Evolutionary conservation across 1,140 invertebrate species (phyloP), one percentile per base, ranked within the genome.

Genomic region (Theocolax elegans): DNA sequence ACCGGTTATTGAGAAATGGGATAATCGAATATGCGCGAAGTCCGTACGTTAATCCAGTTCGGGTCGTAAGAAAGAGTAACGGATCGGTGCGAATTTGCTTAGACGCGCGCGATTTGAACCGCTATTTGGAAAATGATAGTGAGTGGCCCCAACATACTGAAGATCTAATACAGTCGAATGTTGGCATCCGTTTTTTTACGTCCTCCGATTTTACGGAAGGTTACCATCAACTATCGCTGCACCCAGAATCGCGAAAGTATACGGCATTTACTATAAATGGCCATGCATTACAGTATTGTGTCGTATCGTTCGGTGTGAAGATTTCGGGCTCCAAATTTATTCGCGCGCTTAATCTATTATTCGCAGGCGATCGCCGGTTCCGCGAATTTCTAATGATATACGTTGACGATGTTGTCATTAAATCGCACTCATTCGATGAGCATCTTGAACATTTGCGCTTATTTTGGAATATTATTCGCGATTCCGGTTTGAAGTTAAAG

Each of bases 251-350:
- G n/a, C n/a, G n/a, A n/a, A n/a, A n/a, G n/a, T n/a, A n/a, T n/a
- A n/a, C n/a, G n/a, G n/a, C n/a, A n/a, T n/a, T n/a, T n/a, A n/a
- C n/a, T n/a, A n/a, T n/a, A n/a, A n/a, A n/a, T n/a, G n/a, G n/a
- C n/a, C n/a, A n/a, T n/a, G n/a, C n/a, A n/a, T n/a, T n/a, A n/a
- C n/a, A n/a, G n/a, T n/a, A n/a, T n/a, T n/a, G 60, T 4, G 9
- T 42, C 10, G 12, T 64, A n/a, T 44, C 60, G 3, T 64, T 49
- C n/a, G 60, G 60, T 3, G 3, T 64, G 3, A 64, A 64, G 38
- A 49, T 29, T 10, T 21, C 60, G 13, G 60, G 60, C 3, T 9
- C 15, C 15, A 44, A 23, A 1, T 64, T 64, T 31, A 64, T 64
- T 2, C 42, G 60, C 17, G 42, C 23, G 17, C 23, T 64, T 3